Evolutionary conservation across 2,888 invertebrate species (phyloP).

Genomic region (Brachyptera risi): DNA sequence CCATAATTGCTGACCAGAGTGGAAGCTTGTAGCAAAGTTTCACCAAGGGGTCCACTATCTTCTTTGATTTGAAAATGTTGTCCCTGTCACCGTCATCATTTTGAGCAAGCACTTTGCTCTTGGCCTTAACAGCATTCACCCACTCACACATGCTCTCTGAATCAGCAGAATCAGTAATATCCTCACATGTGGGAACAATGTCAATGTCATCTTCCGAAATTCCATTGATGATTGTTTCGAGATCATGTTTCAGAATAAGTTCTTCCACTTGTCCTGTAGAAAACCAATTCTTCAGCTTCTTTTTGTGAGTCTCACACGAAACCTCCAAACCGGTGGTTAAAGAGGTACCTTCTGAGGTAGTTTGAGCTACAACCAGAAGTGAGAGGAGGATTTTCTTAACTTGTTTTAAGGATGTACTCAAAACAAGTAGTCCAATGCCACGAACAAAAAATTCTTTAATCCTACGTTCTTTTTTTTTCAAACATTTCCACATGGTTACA

Average conservation of each 20-base stretch:
- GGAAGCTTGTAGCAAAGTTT: slow-evolving; percentile 3
- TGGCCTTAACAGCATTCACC: background rate
- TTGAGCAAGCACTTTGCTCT: background rate
- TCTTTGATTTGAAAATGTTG: background rate
- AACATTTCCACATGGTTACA: slow-evolving; percentile 19
- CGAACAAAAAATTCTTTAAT: slow-evolving; percentile 1
- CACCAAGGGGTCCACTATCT: background rate
- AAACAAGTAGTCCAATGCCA: background rate
- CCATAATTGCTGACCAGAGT: slow-evolving; percentile 8
- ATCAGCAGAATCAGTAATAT: no score
- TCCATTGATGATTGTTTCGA: background rate
- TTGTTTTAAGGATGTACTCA: background rate
- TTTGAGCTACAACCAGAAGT: slow-evolving; percentile 1
- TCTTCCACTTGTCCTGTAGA: background rate
- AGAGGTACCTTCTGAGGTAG: background rate
- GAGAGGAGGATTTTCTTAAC: background rate
- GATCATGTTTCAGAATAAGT: background rate
- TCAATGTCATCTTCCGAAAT: background rate
- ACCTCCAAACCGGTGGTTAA: background rate
- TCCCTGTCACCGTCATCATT: slow-evolving; percentile 1
- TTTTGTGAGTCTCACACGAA: slow-evolving; percentile 5
- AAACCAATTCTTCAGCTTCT: background rate
- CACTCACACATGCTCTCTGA: background rate
- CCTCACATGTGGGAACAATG: background rate
- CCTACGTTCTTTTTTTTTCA: background rate